These are phyloP conservation scores for Nymphalis io DNA, from an alignment of 1,140 invertebrate species.

Conservation along the genomic window DNA sequence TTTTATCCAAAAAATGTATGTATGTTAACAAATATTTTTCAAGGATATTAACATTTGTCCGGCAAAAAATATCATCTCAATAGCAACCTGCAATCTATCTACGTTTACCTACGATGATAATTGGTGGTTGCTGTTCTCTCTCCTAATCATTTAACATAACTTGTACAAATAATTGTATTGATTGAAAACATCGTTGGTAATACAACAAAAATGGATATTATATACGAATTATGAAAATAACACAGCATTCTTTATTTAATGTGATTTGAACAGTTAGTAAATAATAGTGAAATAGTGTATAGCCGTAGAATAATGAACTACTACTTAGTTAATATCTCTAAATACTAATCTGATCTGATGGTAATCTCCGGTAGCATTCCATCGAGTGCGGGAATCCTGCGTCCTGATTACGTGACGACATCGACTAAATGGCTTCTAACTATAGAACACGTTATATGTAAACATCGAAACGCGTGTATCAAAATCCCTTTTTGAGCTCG, in stretches of 20 bases:
- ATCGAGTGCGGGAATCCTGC: slow-evolving; percentile 54
- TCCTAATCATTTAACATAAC: background rate
- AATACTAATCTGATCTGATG: slow-evolving; percentile 39
- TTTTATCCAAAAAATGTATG: too few relatives aligned
- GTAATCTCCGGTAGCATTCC: slow-evolving; percentile 57
- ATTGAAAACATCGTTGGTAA: too few relatives aligned
- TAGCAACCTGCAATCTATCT: too few relatives aligned
- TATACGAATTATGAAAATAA: background rate
- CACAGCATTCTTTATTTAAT: background rate
- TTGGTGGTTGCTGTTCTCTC: background rate
- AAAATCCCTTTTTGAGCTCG: slow-evolving; percentile 6
- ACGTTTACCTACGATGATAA: background rate
- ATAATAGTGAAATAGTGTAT: background rate
- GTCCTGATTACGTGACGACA: slow-evolving; percentile 59
- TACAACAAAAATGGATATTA: too few relatives aligned
- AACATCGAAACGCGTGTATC: slow-evolving; percentile 3
- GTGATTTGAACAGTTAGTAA: background rate
- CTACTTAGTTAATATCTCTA: background rate
- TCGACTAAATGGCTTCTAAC: slow-evolving; percentile 33
- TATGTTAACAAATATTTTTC: too few relatives aligned
- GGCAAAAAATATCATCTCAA: too few relatives aligned
- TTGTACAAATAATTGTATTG: too few relatives aligned
- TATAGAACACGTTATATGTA: slow-evolving; percentile 14
- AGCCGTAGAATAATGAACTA: background rate
- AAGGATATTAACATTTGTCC: too few relatives aligned